phyloP scores from a whole-genome alignment of 2,797 vertebrate species.

The Pelobates cultripes region DNA sequence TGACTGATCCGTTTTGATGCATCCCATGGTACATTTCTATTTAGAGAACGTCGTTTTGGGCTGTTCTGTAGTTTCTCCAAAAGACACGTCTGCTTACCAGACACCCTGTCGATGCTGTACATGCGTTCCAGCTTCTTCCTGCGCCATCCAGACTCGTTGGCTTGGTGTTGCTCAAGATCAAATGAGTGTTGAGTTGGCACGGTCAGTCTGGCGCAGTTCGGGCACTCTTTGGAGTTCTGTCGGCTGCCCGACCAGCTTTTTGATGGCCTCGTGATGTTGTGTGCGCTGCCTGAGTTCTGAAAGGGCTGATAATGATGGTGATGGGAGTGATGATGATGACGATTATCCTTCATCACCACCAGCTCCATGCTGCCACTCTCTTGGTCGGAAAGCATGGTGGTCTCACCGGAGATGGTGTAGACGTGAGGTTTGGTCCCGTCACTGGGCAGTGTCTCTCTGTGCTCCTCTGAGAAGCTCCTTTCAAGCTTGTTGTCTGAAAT shows the following conservation, averaged over 20 bases:
- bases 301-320: constrained; percentile 76
- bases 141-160: constrained; percentile 67
- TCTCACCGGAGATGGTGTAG: constrained; percentile 90
- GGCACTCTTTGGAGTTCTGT: constrained; percentile 82
- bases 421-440: constrained; percentile 79
- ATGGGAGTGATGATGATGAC: constrained; percentile 52
- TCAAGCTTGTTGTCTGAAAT: constrained; percentile 77
- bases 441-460: constrained; percentile 58
- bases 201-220: constrained; percentile 73
- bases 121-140: constrained; percentile 92
- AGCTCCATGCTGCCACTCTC: constrained; percentile 85
- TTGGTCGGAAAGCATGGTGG: constrained; percentile 80
- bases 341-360: constrained; percentile 81
- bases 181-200: constrained; percentile 79
- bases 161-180: constrained; percentile 83
- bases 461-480: constrained; percentile 81
- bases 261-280: constrained; percentile 73
- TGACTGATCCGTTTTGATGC: too few relatives aligned
- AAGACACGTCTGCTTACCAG: constrained; percentile 72
- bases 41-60: too few relatives aligned
- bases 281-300: constrained; percentile 77
- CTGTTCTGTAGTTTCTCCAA: too few relatives aligned
- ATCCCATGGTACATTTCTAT: too few relatives aligned
- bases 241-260: constrained; percentile 79
- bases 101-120: constrained; percentile 89